These are phyloP conservation scores for Dasypolia templi DNA, from an alignment of 2,888 invertebrate species.

Conservation along the genomic window DNA sequence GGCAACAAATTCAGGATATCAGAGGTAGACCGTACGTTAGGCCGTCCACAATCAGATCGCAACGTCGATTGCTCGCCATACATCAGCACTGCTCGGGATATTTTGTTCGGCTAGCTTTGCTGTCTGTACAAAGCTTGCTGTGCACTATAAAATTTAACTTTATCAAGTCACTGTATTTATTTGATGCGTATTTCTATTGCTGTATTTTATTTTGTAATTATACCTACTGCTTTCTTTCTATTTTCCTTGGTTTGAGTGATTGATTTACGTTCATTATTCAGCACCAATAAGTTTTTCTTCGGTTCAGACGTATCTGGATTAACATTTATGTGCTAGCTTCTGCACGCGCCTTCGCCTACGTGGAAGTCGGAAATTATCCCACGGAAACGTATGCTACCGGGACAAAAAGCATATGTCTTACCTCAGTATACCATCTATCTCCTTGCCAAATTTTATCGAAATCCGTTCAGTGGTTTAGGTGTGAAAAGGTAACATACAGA, in stretches of 20 bases:
- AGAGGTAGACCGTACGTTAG: constrained; percentile 52
- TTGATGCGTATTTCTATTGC: not conserved
- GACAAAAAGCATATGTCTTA: too few species aligned
- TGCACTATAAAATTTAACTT: not conserved
- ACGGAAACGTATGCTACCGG: too few species aligned
- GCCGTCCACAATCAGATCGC: constrained; percentile 61
- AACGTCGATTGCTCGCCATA: constrained; percentile 67
- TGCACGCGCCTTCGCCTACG: too few species aligned
- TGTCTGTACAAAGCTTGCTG: constrained; percentile 20
- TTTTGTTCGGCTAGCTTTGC: constrained; percentile 48
- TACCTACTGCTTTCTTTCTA: too few species aligned
- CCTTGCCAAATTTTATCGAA: too few species aligned
- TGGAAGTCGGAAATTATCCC: too few species aligned
- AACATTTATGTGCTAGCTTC: too few species aligned
- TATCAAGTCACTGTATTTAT: constrained; percentile 17
- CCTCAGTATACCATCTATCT: too few species aligned
- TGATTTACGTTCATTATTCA: not conserved
- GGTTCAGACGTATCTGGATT: not conserved
- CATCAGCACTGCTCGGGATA: constrained; percentile 59
- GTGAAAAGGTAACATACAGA: too few species aligned
- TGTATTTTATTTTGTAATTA: not conserved
- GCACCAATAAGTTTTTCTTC: not conserved
- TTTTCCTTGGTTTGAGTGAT: not conserved
- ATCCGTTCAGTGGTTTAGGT: too few species aligned
- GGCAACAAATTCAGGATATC: constrained; percentile 45